Percentiles rank a stretch among this genome's conserved stretches.
Evolutionary conservation across 2,797 vertebrate genomes (phyloP).

Genomic region (Oceanodroma leucorhoa): DNA sequence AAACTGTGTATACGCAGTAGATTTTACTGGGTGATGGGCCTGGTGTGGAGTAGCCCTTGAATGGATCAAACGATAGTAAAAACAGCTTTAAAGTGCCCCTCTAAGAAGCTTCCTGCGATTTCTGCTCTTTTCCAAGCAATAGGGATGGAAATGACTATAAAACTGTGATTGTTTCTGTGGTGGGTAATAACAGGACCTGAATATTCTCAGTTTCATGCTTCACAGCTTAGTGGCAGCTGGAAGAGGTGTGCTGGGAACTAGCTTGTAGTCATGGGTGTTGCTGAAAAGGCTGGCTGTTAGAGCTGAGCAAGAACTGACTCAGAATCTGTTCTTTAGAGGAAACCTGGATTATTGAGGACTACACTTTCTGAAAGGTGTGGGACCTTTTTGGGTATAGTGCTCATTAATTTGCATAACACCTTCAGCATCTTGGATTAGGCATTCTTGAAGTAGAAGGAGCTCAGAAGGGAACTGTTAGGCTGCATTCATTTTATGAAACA

Average conservation of each 20-base stretch:
- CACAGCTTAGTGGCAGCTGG: background rate
- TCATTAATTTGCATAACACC: background rate
- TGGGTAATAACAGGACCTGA: background rate
- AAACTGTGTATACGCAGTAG: background rate
- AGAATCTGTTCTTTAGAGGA: background rate
- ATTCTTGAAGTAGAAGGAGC: background rate
- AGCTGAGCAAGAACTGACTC: background rate
- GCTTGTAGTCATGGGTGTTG: background rate
- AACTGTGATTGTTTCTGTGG: background rate
- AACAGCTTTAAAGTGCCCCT: background rate
- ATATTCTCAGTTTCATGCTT: background rate
- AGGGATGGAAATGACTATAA: background rate
- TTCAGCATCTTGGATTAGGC: background rate
- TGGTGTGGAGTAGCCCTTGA: background rate
- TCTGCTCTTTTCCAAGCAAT: background rate
- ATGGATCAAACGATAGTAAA: background rate
- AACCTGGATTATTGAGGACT: background rate
- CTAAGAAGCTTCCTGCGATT: background rate
- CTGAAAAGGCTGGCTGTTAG: background rate
- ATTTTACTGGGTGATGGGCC: background rate
- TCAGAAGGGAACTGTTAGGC: background rate
- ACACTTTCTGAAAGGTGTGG: background rate
- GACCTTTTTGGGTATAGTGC: background rate
- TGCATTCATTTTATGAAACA: background rate
- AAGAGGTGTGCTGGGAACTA: background rate